Base-by-base conservation (phyloP, 2,888 invertebrate genomes). In the Brenthis daphne region DNA sequence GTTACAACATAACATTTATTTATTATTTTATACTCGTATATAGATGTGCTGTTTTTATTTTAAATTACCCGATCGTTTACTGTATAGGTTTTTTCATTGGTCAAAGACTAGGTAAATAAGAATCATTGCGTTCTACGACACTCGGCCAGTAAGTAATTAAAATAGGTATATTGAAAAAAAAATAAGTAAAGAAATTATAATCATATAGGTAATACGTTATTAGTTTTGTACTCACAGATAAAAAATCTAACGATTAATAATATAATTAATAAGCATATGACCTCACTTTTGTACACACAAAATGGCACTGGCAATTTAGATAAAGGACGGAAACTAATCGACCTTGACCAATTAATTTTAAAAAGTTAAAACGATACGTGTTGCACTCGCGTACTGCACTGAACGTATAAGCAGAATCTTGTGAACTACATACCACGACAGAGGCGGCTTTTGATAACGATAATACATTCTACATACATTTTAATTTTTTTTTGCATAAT, bases 301-400 rank as follows among this genome's bases (percentile, higher is more conserved):
- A 55, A 55, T 11, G 60, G 33, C 55, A 48, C 48, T 60, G 66
- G 33, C 55, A 33, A 54, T 48, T 33, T 61, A 56, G 48, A 60
- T 55, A 55, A 37, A 56, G 8, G 55, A 64, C 50, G 6, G 20
- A 20, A 51, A 54, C 67, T 29, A 61, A 61, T 56, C 67, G n/a
- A 57, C 70, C 68, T 67, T 68, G 64, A 61, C 64, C 64, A 58
- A 56, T 51, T 64, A 48, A 47, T 60, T 33, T 61, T 12, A 64
- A 61, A 53, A 65, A 57, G 20, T 43, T 37, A 55, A 67, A 69
- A 68, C 20, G 71, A 70, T 64, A 75, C 76, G 75, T 74, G 73
- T 60, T 70, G 67, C 74, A 64, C 73, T 68, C 70, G 67, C 73
- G 73, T 70, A 71, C 48, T 63, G 70, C 71, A 67, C 65, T 66